These are phyloP conservation scores for Alosa sapidissima DNA, from an alignment of 2,797 vertebrate genomes.

Conservation along the genomic window DNA sequence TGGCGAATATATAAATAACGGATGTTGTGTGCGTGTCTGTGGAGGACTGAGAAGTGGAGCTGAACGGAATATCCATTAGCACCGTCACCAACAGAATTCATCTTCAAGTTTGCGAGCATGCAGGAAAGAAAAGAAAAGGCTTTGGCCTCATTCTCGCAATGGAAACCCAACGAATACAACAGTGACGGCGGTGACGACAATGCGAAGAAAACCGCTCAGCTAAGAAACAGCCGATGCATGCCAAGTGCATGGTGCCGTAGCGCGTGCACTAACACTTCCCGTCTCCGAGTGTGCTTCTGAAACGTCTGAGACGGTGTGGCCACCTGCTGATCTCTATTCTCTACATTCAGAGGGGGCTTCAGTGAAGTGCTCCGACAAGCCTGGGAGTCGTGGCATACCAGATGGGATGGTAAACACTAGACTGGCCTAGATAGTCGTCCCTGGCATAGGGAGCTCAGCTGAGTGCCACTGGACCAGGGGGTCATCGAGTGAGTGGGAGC, in stretches of 20 bases:
- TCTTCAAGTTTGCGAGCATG: neutral
- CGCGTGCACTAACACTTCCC: neutral
- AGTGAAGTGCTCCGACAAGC: neutral
- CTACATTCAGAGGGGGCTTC: neutral
- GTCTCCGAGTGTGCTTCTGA: neutral
- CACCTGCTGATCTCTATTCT: neutral
- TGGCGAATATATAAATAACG: neutral
- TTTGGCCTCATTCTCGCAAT: neutral
- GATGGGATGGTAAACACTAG: neutral
- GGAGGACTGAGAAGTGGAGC: neutral
- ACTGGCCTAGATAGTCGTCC: neutral
- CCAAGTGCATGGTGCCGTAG: neutral
- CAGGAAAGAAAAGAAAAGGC: neutral
- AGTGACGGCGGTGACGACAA: neutral
- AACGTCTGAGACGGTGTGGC: neutral
- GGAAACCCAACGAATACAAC: neutral
- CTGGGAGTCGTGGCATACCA: neutral
- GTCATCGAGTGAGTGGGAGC: neutral
- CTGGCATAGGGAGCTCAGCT: neutral
- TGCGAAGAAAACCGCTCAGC: neutral
- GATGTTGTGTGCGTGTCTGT: neutral
- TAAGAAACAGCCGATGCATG: neutral
- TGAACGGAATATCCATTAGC: neutral
- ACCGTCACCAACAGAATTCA: neutral
- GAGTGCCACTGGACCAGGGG: neutral